Conservation (phyloP, 2,888 invertebrate genomes). For the Aplocera efformata region DNA sequence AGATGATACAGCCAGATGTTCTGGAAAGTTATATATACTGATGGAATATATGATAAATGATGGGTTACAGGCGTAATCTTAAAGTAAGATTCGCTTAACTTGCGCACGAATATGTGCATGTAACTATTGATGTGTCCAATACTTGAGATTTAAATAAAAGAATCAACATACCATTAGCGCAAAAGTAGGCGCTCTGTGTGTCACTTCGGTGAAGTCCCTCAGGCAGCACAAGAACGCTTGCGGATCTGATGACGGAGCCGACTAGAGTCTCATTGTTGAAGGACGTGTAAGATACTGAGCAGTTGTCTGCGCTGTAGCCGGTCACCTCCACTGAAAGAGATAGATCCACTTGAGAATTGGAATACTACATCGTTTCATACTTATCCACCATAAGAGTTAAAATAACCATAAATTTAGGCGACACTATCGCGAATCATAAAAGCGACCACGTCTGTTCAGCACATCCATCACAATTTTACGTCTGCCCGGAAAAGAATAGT, state of each 20-base stretch:
- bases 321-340: slow-evolving; percentile 82
- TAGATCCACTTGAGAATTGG: no score
- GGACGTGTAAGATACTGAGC: slow-evolving; percentile 79
- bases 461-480: slow-evolving; percentile 25
- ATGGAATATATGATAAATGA: neutral
- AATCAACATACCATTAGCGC: slow-evolving; percentile 80
- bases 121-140: no score
- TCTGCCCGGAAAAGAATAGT: slow-evolving; percentile 24
- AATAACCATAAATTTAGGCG: no score
- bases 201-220: slow-evolving; percentile 83
- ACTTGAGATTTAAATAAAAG: no score
- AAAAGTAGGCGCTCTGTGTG: slow-evolving; percentile 85
- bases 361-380: no score
- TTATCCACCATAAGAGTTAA: no score
- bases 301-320: slow-evolving; percentile 83
- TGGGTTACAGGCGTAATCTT: no score
- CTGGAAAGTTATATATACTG: slow-evolving; percentile 54
- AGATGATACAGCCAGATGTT: slow-evolving; percentile 83
- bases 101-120: no score
- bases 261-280: slow-evolving; percentile 81
- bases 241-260: slow-evolving; percentile 82
- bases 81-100: no score
- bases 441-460: slow-evolving; percentile 11
- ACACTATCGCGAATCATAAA: slow-evolving; percentile 17
- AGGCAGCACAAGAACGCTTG: slow-evolving; percentile 80